Evolutionary conservation across 2,888 invertebrate species (phyloP), one percentile per base, ranked within the genome.

Genomic region (Oxystoma pomonae): DNA sequence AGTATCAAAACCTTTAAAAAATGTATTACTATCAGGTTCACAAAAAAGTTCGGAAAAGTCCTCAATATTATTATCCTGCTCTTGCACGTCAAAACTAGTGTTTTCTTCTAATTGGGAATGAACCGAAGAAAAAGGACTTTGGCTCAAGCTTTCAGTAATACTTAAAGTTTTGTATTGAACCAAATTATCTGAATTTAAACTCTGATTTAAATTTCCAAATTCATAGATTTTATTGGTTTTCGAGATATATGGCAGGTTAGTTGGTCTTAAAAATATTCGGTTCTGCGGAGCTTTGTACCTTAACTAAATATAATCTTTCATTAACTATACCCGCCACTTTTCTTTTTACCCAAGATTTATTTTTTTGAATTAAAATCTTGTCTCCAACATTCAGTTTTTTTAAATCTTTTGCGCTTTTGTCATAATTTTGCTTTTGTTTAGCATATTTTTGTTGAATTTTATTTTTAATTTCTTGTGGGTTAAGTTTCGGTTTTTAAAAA

Each of bases 281-380:
- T 64, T 64, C 55, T 60, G 20, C 51, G 59, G 55, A 56, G 55
- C 57, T 12, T 20, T 53, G 20, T 20, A 35, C 58, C 52, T 62
- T 20, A 19, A 59, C 57, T 53, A 65, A 53, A 65, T 65, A 65
- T 58, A 60, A 22, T 71, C 59, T 5, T 72, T 64, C 22, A 75
- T 63, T 60, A 68, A 72, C 60, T 65, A 62, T 35, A 22, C 57
- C 57, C 21, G 18, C 57, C 35, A 65, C 57, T 55, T 57, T 65
- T 53, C 63, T 56, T 49, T 57, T 55, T 56, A 58, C 35, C 63
- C 63, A 65, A 49, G 9, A 58, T 58, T 60, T 58, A 17, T 51
- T 18, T 65, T 60, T 21, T 56, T 64, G 58, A n/a, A 65, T 63
- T 49, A 61, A 49, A 18, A 64, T 55, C 17, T 62, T 64, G 20